Conservation (phyloP, 92 coral and sea anemone species). For the Phenganax subtilis region DNA sequence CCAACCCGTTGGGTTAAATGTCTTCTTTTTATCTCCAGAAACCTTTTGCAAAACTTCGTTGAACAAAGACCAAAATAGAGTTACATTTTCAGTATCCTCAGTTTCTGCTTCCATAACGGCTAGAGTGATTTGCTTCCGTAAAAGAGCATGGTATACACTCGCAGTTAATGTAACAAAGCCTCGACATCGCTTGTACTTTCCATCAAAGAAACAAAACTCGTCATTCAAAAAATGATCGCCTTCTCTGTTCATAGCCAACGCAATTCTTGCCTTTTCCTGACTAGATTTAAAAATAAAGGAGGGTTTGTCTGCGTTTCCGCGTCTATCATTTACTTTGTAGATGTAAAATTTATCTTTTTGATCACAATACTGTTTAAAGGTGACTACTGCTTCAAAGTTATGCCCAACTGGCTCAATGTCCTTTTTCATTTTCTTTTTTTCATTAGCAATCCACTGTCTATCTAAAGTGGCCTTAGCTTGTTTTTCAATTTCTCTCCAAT, state of each 20-base stretch:
- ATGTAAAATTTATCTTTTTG: slow-evolving; percentile 40
- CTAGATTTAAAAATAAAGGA: slow-evolving; percentile 59
- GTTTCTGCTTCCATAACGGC: slow-evolving; percentile 45
- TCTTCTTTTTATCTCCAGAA: no score
- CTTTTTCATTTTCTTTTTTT: slow-evolving; percentile 46
- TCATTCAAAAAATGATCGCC: slow-evolving; percentile 45
- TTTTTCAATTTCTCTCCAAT: slow-evolving; percentile 48
- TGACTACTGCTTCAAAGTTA: slow-evolving; percentile 54
- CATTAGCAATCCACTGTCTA: slow-evolving; percentile 47
- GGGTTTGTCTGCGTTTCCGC: slow-evolving; percentile 57
- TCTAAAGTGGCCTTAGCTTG: slow-evolving; percentile 43
- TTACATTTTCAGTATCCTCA: slow-evolving; percentile 42
- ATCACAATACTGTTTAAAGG: slow-evolving; percentile 54
- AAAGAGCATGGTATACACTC: slow-evolving; percentile 31
- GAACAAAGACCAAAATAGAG: background rate
- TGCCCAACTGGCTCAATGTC: slow-evolving; percentile 50
- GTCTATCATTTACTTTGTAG: slow-evolving; percentile 49
- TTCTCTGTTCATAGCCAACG: slow-evolving; percentile 51
- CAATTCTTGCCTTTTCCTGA: slow-evolving; percentile 36
- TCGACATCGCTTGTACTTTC: slow-evolving; percentile 47
- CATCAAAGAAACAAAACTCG: slow-evolving; percentile 57
- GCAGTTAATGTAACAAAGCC: slow-evolving; percentile 44
- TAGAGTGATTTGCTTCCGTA: slow-evolving; percentile 44
- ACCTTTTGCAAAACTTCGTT: no score
- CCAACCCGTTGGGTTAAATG: no score